Evolutionary conservation across 2,113 vertebrate species (phyloP).

Genomic region (Hipposideros armiger): DNA sequence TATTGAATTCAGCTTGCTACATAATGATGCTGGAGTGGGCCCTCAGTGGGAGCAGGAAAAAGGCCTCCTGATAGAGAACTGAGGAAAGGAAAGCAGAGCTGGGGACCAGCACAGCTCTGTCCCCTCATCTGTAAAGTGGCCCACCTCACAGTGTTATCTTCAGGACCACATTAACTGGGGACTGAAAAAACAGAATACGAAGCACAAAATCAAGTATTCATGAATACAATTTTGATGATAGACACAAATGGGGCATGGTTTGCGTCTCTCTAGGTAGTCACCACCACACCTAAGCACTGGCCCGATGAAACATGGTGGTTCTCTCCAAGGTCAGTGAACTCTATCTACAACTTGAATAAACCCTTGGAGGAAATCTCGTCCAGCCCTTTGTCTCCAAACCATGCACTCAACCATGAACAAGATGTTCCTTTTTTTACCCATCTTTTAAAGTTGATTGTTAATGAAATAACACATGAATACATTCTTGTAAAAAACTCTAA

Average conservation of each 20-base stretch:
- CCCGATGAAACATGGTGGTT: neutral
- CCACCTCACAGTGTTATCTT: neutral
- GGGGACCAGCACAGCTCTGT: too few relatives aligned
- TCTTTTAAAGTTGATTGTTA: conserved; percentile 41
- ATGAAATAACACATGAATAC: neutral
- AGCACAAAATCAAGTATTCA: neutral
- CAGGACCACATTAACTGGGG: neutral
- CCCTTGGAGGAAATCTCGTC: neutral
- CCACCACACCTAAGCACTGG: rapidly evolving
- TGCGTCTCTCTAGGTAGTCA: rapidly evolving
- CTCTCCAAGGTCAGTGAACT: neutral
- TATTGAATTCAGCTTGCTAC: neutral
- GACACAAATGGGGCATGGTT: neutral
- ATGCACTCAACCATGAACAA: neutral
- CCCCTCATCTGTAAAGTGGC: neutral
- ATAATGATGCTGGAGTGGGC: neutral
- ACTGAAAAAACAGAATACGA: neutral
- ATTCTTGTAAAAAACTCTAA: neutral
- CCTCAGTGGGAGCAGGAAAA: neutral
- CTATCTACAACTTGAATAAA: neutral
- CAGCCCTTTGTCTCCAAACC: neutral
- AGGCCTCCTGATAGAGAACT: neutral
- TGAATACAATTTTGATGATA: neutral
- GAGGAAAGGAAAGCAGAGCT: neutral
- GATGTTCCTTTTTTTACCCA: neutral